A percentile compares a stretch with the other conserved stretches of the same genome.
Conservation (phyloP, 2,797 vertebrate genomes). For the Trichosurus vulpecula region DNA sequence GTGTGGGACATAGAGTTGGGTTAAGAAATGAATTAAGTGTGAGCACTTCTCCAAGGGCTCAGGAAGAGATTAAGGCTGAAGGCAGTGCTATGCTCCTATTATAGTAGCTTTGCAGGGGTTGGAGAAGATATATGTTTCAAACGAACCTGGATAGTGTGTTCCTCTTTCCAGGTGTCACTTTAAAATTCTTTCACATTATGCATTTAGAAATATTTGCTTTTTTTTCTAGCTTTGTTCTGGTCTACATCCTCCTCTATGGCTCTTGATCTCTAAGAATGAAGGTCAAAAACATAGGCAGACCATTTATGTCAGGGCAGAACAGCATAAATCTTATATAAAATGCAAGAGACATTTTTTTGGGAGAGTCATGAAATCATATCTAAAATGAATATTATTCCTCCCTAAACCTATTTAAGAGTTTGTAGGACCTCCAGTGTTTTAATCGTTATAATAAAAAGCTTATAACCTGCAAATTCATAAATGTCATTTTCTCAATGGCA, state of each 20-base stretch:
- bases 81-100: neutral
- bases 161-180: neutral
- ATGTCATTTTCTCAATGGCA: constrained; percentile 41
- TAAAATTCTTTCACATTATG: neutral
- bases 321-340: constrained; percentile 22
- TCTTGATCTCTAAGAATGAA: constrained; percentile 33
- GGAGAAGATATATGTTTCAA: neutral
- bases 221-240: neutral
- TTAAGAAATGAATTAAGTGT: neutral
- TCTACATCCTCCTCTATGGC: neutral
- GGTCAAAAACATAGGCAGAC: constrained; percentile 36
- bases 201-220: constrained; percentile 1
- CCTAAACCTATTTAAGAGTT: constrained; percentile 13
- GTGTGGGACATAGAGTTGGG: neutral
- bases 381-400: neutral
- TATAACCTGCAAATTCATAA: neutral
- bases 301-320: neutral
- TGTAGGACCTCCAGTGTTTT: accelerated
- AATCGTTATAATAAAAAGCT: constrained; percentile 45
- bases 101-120: neutral
- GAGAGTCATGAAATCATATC: neutral
- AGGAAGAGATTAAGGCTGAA: neutral
- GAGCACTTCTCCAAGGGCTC: neutral
- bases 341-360: neutral
- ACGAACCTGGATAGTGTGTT: neutral